Evolutionary conservation across 2,888 invertebrate genomes (phyloP), one percentile per base, ranked within the genome.

Genomic region (Campoplex capitator): DNA sequence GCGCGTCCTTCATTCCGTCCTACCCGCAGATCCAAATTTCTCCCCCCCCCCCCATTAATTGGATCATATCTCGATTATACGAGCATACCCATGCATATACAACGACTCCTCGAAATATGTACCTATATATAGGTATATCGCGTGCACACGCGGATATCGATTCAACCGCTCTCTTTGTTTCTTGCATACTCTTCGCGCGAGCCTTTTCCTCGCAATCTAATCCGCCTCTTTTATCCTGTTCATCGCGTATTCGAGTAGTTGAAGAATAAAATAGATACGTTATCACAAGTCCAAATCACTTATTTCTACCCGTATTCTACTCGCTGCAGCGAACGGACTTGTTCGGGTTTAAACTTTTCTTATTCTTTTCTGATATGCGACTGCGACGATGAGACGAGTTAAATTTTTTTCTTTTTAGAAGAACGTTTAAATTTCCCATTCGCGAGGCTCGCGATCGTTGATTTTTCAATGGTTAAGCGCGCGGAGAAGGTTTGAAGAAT

Each of bases 1-100:
- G 87, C 88, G 88, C 85, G 88, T 89, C 85, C 88, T 89, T 78
- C 81, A 58, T 23, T 23, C 23, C 23, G 9, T 56, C 56, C 23
- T 56, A 7, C n/a, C 58, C 11, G 28, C 11, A 58, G 8, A 58
- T 58, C 58, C 28, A 28, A 62, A 62, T 62, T 62, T 62, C 32
- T 28, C 62, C 32, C 16, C 16, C 32, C 16, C 16, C 32, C 28
- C 62, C 9, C 16, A 62, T 32, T 16, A 62, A 62, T 62, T 58
- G 58, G 58, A 58, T 58, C 13, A 23, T 23, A 58, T 58, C 58
- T 58, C 28, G 58, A 28, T 58, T 58, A 58, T n/a, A n/a, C 13
- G 3, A 7, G 28, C 58, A 58, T 58, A n/a, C 28, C 7, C 58
- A 58, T 58, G 58, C 28, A 38, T 3, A 28, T 58, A 67, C 80